Conservation (phyloP, 2,888 invertebrate species). For the Agriopis leucophaearia region DNA sequence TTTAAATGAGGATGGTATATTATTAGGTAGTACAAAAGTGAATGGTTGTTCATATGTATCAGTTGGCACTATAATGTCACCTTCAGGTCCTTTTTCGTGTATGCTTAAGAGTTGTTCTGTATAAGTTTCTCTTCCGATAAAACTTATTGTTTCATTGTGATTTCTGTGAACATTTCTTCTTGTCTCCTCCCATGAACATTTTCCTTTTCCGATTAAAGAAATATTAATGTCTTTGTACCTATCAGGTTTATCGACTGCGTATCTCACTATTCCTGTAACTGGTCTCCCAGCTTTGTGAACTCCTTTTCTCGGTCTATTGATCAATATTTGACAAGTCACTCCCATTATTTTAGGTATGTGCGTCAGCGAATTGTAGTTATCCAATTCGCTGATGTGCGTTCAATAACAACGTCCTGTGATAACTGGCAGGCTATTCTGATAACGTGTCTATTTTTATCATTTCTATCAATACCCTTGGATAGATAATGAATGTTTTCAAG, state of each 20-base stretch:
- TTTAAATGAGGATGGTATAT: constrained; percentile 50
- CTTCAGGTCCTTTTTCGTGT: constrained; percentile 31
- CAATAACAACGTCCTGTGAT: constrained; percentile 2
- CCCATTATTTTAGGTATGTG: constrained; percentile 47
- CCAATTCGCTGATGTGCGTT: constrained; percentile 13
- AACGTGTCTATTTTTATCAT: not conserved
- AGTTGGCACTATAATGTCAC: constrained; percentile 11
- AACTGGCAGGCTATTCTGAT: not conserved
- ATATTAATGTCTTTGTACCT: constrained; percentile 47
- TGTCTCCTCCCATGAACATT: constrained; percentile 42
- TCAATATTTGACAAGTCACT: constrained; percentile 51
- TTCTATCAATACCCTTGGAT: not conserved
- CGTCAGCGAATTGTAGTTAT: too few relatives aligned
- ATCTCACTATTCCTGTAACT: constrained; percentile 50
- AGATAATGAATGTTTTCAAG: not conserved
- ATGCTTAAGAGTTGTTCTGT: constrained; percentile 34
- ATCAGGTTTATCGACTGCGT: constrained; percentile 47
- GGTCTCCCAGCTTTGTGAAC: constrained; percentile 44
- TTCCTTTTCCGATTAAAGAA: constrained; percentile 49
- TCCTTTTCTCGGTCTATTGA: constrained; percentile 42
- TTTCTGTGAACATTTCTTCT: not conserved
- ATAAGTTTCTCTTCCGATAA: constrained; percentile 47
- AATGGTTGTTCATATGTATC: constrained; percentile 44
- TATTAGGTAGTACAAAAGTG: constrained; percentile 45
- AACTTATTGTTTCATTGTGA: constrained; percentile 12